A percentile compares a stretch with the other conserved stretches of the same genome.
Conservation (phyloP, 2,888 invertebrate genomes). For the Phymatocera aterrima region DNA sequence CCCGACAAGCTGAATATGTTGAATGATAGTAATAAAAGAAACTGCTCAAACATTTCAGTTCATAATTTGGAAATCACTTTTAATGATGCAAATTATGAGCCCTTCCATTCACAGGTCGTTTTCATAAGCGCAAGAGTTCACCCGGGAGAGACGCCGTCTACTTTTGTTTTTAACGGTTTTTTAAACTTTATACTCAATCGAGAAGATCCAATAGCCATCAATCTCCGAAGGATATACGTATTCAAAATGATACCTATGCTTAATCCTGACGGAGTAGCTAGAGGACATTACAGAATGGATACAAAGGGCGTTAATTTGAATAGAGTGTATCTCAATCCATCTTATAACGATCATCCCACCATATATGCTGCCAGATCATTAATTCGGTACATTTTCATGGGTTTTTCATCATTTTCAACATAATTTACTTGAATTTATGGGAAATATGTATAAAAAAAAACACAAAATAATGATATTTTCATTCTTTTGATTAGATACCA, state of each 20-base stretch:
- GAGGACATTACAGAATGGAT: constrained; percentile 92
- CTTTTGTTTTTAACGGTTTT: constrained; percentile 93
- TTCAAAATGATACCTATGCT: constrained; percentile 94
- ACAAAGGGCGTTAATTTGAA: constrained; percentile 92
- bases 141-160: constrained; percentile 94
- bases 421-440: background rate
- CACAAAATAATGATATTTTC: constrained; percentile 23
- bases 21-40: too few relatives aligned
- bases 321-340: constrained; percentile 89
- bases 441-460: background rate
- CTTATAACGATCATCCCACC: constrained; percentile 85
- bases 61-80: constrained; percentile 30
- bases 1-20: background rate
- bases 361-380: constrained; percentile 90
- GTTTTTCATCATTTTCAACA: constrained; percentile 33
- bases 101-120: constrained; percentile 79
- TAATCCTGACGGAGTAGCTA: constrained; percentile 93
- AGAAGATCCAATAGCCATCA: constrained; percentile 85
- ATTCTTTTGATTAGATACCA: constrained; percentile 77
- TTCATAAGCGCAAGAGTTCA: constrained; percentile 93
- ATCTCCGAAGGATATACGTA: constrained; percentile 85
- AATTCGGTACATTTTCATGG: constrained; percentile 77
- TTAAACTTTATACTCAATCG: constrained; percentile 86
- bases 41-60: too few relatives aligned
- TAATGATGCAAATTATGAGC: constrained; percentile 31